Evolutionary conservation across 92 coral and sea anemone species (phyloP).

Genomic region (Zoanthus sociatus): DNA sequence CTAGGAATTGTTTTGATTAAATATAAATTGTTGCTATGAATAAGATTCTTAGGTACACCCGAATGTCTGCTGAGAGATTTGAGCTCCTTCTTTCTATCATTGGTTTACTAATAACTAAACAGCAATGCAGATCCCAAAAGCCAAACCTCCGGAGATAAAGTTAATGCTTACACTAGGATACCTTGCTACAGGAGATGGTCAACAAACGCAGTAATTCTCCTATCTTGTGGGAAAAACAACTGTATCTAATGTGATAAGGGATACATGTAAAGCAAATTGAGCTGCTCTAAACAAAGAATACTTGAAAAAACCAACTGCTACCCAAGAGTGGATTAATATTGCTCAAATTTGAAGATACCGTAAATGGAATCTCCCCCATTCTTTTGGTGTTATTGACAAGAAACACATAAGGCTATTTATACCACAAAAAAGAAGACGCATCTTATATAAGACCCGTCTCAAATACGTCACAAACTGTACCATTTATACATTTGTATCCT

Average conservation of each 20-base stretch:
- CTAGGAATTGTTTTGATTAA: not conserved
- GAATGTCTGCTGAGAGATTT: constrained; percentile 48
- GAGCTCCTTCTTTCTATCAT: constrained; percentile 43
- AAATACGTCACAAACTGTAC: too few relatives aligned
- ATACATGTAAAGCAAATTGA: constrained; percentile 48
- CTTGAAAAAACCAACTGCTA: constrained; percentile 23
- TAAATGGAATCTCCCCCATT: constrained; percentile 43
- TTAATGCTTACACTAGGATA: constrained; percentile 34
- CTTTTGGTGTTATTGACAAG: constrained; percentile 30
- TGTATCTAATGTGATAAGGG: constrained; percentile 24
- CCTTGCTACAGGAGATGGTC: constrained; percentile 43
- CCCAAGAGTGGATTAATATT: constrained; percentile 22
- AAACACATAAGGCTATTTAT: constrained; percentile 6
- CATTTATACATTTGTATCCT: too few relatives aligned
- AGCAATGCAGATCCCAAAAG: constrained; percentile 21
- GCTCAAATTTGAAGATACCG: constrained; percentile 43
- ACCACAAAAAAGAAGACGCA: too few relatives aligned
- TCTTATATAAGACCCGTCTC: too few relatives aligned
- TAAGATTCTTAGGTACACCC: constrained; percentile 18
- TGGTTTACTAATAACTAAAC: constrained; percentile 39
- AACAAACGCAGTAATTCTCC: constrained; percentile 35
- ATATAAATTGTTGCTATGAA: not conserved
- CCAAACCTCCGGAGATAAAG: not conserved
- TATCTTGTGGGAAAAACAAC: constrained; percentile 44
- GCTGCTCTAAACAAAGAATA: constrained; percentile 28